These are phyloP conservation scores for Ammospiza nelsoni DNA, from an alignment of 2,113 vertebrate species.

Conservation along the genomic window DNA sequence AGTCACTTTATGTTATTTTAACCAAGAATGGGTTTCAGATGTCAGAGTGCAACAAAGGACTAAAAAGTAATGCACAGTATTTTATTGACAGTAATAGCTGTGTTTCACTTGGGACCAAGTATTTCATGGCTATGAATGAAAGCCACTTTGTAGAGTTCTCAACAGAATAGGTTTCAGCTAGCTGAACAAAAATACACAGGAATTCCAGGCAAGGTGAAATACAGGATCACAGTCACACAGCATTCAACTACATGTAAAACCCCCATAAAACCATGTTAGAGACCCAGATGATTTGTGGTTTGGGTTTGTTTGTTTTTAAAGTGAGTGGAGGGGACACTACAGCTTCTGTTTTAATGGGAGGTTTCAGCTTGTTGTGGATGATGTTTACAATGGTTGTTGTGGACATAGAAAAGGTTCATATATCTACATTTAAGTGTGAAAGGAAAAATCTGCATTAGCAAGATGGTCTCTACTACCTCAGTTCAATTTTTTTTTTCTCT, in stretches of 20 bases:
- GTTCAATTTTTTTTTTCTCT: neutral
- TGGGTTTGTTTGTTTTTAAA: neutral
- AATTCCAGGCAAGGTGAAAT: neutral
- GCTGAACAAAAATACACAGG: neutral
- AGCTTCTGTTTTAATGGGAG: neutral
- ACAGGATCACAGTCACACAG: neutral
- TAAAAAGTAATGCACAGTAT: neutral
- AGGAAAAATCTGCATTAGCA: neutral
- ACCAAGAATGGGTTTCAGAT: neutral
- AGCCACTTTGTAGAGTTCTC: neutral
- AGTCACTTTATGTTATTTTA: neutral
- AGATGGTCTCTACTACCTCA: neutral
- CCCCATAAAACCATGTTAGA: neutral
- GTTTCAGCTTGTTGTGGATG: neutral
- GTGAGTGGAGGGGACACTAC: neutral
- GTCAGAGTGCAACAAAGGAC: neutral
- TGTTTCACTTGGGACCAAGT: neutral
- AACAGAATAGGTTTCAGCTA: neutral
- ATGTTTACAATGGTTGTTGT: neutral
- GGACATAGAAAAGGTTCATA: neutral
- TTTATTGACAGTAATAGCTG: neutral
- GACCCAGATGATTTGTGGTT: neutral
- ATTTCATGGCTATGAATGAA: neutral
- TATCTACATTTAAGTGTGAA: neutral
- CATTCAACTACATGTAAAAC: neutral